Conservation (phyloP, 2,797 vertebrate genomes). For the Nannoperca australis region DNA sequence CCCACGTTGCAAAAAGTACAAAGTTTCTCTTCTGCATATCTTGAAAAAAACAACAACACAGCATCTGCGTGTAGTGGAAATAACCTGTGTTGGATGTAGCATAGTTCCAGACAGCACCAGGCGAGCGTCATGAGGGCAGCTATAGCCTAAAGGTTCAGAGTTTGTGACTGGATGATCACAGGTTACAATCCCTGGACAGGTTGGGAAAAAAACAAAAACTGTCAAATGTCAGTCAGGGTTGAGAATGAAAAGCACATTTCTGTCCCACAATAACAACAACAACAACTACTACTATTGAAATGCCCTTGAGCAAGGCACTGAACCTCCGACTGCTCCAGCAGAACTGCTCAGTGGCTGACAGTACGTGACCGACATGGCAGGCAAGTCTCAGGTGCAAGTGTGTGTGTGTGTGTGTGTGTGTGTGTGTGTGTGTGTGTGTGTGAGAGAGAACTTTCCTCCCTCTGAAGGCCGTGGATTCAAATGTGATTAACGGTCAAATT, state of each 20-base stretch:
- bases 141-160: slow-evolving; percentile 67
- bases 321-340: slow-evolving; percentile 62
- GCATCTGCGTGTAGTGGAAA: slow-evolving; percentile 25
- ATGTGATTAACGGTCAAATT: not conserved
- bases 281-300: slow-evolving; percentile 48
- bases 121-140: slow-evolving; percentile 63
- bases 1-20: slow-evolving; percentile 39
- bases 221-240: slow-evolving; percentile 31
- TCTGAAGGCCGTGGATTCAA: slow-evolving; percentile 18
- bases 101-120: slow-evolving; percentile 78
- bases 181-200: slow-evolving; percentile 70
- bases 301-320: slow-evolving; percentile 82
- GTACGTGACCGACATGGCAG: slow-evolving; percentile 35
- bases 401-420: slow-evolving; percentile 13
- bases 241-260: slow-evolving; percentile 58
- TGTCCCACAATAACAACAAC: slow-evolving; percentile 51
- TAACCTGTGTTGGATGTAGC: slow-evolving; percentile 57
- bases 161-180: slow-evolving; percentile 61
- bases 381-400: slow-evolving; percentile 47
- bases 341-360: slow-evolving; percentile 58
- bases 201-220: not conserved
- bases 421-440: too few relatives aligned
- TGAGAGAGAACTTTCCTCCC: slow-evolving; percentile 1
- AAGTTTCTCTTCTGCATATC: slow-evolving; percentile 52
- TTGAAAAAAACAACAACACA: slow-evolving; percentile 10